phyloP scores from a whole-genome alignment of 2,888 invertebrate species.

The Alviniconcha strummeri region DNA sequence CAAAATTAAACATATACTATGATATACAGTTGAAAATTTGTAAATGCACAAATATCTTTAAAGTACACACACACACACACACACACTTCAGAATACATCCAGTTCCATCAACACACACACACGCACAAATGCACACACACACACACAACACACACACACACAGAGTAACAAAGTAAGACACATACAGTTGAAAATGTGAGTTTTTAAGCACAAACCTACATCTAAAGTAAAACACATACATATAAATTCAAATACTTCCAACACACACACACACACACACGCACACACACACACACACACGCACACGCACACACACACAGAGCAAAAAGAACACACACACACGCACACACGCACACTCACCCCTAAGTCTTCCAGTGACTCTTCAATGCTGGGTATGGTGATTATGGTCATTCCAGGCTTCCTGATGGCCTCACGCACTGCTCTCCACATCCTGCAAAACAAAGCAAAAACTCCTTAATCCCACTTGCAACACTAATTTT shows the following conservation, averaged over 20 bases:
- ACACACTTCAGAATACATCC: not conserved
- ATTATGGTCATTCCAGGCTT: constrained; percentile 78
- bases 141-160: not conserved
- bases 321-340: not conserved
- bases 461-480: constrained; percentile 16
- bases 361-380: constrained; percentile 72
- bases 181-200: not conserved
- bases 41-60: not conserved
- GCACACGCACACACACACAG: too few species aligned
- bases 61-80: not conserved
- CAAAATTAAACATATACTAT: too few species aligned
- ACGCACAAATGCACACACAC: not conserved
- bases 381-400: constrained; percentile 78
- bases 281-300: not conserved
- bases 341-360: constrained; percentile 37
- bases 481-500: too few species aligned
- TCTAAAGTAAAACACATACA: not conserved
- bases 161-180: not conserved
- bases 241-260: not conserved
- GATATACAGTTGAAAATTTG: not conserved
- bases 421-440: constrained; percentile 77
- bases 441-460: constrained; percentile 77
- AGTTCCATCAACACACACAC: not conserved
- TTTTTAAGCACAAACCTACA: too few species aligned
- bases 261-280: constrained; percentile 37